Evolutionary conservation across 2,888 invertebrate genomes (phyloP).

Genomic region (Psylliodes chrysocephalus): DNA sequence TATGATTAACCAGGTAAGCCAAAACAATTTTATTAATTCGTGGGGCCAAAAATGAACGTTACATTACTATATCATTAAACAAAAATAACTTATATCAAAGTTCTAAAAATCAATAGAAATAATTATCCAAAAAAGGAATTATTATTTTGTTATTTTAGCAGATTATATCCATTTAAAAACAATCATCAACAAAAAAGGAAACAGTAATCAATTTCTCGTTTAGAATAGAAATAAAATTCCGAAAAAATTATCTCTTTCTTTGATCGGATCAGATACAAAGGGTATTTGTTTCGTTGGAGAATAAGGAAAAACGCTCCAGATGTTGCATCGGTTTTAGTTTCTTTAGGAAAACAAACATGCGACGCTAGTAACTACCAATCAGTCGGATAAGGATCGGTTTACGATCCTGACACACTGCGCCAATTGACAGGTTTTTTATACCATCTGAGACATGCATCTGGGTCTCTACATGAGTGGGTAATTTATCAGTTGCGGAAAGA

Average conservation of each 20-base stretch:
- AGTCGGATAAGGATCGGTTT: conserved; percentile 15
- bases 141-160: background rate
- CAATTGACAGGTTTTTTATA: conserved; percentile 1
- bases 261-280: conserved; percentile 25
- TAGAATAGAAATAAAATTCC: background rate
- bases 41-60: no score
- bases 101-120: no score
- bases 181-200: background rate
- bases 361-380: conserved; percentile 45
- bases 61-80: no score
- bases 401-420: conserved; percentile 10
- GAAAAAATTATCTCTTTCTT: conserved; percentile 22
- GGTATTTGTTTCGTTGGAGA: conserved; percentile 16
- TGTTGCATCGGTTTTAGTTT: conserved; percentile 4
- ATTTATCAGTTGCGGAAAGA: background rate
- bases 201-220: conserved; percentile 25
- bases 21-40: no score
- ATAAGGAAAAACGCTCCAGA: conserved; percentile 16
- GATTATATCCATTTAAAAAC: background rate
- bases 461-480: background rate
- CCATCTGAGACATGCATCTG: background rate
- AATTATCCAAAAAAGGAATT: background rate
- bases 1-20: no score
- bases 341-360: conserved; percentile 41
- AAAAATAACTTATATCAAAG: no score